A percentile compares a stretch with the other conserved stretches of the same genome.
phyloP scores from a whole-genome alignment of 2,888 invertebrate genomes.

The Athripsodes cinereus region DNA sequence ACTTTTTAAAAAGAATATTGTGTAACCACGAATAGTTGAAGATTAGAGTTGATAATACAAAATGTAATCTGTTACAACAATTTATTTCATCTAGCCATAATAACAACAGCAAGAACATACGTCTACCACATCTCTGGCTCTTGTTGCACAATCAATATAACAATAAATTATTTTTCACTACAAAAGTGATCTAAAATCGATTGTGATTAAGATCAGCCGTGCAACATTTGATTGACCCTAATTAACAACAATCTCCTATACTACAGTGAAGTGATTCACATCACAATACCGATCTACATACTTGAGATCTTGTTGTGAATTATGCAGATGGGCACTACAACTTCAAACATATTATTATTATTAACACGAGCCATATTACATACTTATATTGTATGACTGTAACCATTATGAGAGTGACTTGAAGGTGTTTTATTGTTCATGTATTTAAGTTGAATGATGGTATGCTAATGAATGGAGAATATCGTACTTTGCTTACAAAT shows the following conservation, averaged over 20 bases:
- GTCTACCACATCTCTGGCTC: not conserved
- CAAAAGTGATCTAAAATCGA: conserved; percentile 13
- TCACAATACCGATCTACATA: too few relatives aligned
- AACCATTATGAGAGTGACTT: too few relatives aligned
- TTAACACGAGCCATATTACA: too few relatives aligned
- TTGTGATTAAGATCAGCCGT: conserved; percentile 24
- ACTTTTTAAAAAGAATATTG: not conserved
- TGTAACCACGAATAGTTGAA: not conserved
- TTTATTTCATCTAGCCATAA: not conserved
- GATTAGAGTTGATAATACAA: not conserved
- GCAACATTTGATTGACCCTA: conserved; percentile 28
- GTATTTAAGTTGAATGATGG: too few relatives aligned
- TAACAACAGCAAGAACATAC: not conserved
- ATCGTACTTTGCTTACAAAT: too few relatives aligned
- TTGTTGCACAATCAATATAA: conserved; percentile 19
- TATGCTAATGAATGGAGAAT: too few relatives aligned
- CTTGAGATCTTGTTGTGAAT: too few relatives aligned
- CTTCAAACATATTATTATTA: too few relatives aligned
- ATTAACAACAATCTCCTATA: conserved; percentile 20
- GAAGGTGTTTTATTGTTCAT: too few relatives aligned
- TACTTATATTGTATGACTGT: too few relatives aligned
- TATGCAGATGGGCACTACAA: too few relatives aligned
- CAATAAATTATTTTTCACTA: conserved; percentile 23
- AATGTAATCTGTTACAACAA: not conserved
- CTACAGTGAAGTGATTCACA: too few relatives aligned